These are phyloP conservation scores for Mactra quadrangularis DNA, from an alignment of 1,140 invertebrate species.

Conservation along the genomic window DNA sequence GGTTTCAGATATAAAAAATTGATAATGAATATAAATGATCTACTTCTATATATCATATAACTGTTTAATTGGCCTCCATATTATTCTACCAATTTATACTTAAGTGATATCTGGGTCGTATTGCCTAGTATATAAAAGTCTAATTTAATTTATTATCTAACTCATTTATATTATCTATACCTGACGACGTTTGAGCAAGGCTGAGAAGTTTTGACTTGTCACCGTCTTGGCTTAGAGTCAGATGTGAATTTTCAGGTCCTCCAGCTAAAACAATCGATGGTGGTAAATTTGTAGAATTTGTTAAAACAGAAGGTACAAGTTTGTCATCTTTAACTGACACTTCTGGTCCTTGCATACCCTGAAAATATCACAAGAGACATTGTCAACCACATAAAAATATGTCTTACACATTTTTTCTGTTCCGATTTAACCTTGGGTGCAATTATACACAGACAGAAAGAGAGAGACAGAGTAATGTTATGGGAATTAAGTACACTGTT, in stretches of 20 bases:
- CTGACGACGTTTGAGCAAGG: slow-evolving; percentile 2
- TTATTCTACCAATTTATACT: too few relatives aligned
- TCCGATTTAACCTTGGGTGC: too few relatives aligned
- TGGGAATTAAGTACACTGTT: too few relatives aligned
- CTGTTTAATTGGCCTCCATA: too few relatives aligned
- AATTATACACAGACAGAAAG: too few relatives aligned
- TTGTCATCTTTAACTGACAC: slow-evolving; percentile 30
- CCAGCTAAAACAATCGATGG: slow-evolving; percentile 28
- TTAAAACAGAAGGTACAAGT: neutral
- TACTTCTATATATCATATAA: too few relatives aligned
- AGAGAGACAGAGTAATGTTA: too few relatives aligned
- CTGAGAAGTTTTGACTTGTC: slow-evolving; percentile 30
- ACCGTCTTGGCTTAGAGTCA: neutral
- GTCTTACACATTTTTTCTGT: neutral
- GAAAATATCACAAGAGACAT: neutral
- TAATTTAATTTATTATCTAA: too few relatives aligned
- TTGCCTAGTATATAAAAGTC: too few relatives aligned
- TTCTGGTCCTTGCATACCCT: neutral
- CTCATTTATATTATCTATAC: neutral
- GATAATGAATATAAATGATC: too few relatives aligned
- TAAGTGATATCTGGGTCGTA: too few relatives aligned
- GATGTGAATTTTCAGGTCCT: slow-evolving; percentile 35
- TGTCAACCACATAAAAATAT: neutral
- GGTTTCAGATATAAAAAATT: too few relatives aligned
- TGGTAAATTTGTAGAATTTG: slow-evolving; percentile 1